Conservation (phyloP, 2,797 vertebrate genomes). For the Hypotaenidia philippensis region DNA sequence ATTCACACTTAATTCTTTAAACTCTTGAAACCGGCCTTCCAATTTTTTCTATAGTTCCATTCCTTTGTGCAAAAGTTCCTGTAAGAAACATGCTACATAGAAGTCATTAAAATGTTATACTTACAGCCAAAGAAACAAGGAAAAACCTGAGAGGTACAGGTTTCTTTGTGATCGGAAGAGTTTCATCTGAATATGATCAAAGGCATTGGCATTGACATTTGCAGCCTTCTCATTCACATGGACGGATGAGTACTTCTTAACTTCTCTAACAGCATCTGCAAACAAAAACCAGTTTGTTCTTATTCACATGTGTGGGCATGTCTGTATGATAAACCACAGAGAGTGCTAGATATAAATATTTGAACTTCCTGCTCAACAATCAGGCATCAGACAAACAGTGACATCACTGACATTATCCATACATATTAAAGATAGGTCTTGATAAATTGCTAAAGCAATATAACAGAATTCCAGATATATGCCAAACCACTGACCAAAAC, state of each 20-base stretch:
- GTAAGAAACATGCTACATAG: background rate
- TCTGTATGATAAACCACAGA: background rate
- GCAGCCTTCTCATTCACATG: conserved; percentile 77
- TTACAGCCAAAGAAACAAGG: conserved; percentile 97
- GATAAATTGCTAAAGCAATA: background rate
- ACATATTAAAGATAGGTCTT: background rate
- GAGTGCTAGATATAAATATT: background rate
- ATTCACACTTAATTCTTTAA: background rate
- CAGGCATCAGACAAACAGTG: background rate
- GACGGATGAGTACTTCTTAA: conserved; percentile 89
- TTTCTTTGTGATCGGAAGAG: conserved; percentile 96
- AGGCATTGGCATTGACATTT: conserved; percentile 79
- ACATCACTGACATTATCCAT: background rate
- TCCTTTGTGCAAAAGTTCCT: background rate
- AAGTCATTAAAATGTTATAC: conserved; percentile 62
- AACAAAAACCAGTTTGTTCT: conserved; percentile 20
- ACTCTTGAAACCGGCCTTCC: background rate
- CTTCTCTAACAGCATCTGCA: conserved; percentile 92
- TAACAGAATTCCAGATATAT: background rate
- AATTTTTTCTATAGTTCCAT: background rate
- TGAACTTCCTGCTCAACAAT: background rate
- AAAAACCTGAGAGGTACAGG: conserved; percentile 97
- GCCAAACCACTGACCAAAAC: background rate
- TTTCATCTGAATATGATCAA: conserved; percentile 96
- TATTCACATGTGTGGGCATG: background rate